Evolutionary conservation across 2,113 vertebrate genomes (phyloP), one percentile per base, ranked within the genome.

Genomic region (Megaleporinus macrocephalus): DNA sequence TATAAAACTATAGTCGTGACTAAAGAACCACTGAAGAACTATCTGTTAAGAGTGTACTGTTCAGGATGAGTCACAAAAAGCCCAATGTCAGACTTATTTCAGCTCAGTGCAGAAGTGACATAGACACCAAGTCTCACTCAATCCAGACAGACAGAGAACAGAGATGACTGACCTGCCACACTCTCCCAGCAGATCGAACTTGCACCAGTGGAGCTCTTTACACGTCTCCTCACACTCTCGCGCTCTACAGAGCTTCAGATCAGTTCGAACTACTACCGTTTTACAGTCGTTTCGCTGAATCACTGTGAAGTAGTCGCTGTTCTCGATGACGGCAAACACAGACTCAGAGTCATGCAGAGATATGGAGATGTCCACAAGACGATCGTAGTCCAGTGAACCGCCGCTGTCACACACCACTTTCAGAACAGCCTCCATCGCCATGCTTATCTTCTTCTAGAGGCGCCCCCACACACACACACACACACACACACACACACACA

Each of bases 171-270:
- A 80, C 75, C 26, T 61, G 1, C 1, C 66, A 36, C 84, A 85
- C 16, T 68, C 63, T 18, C 84, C 86, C 57, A n/a, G 15, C 12
- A 87, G 66, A 1, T 78, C 4, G n/a, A 51, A 85, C 30, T 74
- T 77, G 36, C 86, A 87, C 5, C 85, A 65, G 15, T 87, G 86
- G 0, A 87, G 47, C 9, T 85, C 13, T 12, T n/a, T 10, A 44
- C 86, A 85, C 0, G 3, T 29, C 1, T 12, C 29, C 0, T 13
- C n/a, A 14, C 84, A 87, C 1, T 27, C n/a, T 0, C 0, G 6
- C 0, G 0, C 22, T 57, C 20, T 74, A 44, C 86, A 87, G 15
- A 83, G 70, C 14, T 36, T 76, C 12, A 87, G 29, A 1, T 15
- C 47, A 10, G 71, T 30, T 24, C 53, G 55, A 0, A 69, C 57